Evolutionary conservation across 2,888 invertebrate species (phyloP), one percentile per base, ranked within the genome.

Genomic region (Dryococelus australis): DNA sequence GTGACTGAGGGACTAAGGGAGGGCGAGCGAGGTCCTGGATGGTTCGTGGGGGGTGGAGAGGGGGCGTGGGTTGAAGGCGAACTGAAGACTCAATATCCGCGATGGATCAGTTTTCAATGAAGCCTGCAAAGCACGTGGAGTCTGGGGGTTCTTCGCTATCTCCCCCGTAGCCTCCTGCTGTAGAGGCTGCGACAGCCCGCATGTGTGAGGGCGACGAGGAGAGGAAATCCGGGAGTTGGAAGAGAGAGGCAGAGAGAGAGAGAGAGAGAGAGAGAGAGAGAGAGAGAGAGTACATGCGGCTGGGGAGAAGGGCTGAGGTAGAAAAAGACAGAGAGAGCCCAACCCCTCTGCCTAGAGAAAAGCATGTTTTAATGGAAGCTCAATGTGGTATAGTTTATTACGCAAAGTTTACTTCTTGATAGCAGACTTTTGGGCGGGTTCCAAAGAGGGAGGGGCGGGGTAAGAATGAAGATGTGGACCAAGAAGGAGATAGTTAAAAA

Each of bases 31-130:
- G 43, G 83, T 65, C 27, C 16, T 83, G 85, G 47, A 47, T 6
- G 86, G 80, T 86, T 9, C 26, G n/a, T n/a, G n/a, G n/a, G n/a
- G n/a, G 87, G 28, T 53, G 86, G 86, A 53, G 43, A n/a, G 35
- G n/a, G n/a, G n/a, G n/a, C n/a, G n/a, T n/a, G n/a, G n/a, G n/a
- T n/a, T n/a, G 81, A 12, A 43, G 87, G 51, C 78, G 86, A 47
- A 28, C 43, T 78, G 86, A 85, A 85, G 87, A 81, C 87, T 87
- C 88, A 88, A 88, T 88, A 88, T 88, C 88, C 87, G 86, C 87
- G 88, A 88, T 88, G 88, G 88, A 88, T 88, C 88, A 87, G 87
- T 86, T 87, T 87, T 87, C 88, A 87, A 88, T 88, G 87, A 53
- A 88, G 87, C 83, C 53, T 43, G 85, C 81, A 86, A 80, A 81